Evolutionary conservation across 2,888 invertebrate genomes (phyloP), one percentile per base, ranked within the genome.

Genomic region (Strigamia crassipes): DNA sequence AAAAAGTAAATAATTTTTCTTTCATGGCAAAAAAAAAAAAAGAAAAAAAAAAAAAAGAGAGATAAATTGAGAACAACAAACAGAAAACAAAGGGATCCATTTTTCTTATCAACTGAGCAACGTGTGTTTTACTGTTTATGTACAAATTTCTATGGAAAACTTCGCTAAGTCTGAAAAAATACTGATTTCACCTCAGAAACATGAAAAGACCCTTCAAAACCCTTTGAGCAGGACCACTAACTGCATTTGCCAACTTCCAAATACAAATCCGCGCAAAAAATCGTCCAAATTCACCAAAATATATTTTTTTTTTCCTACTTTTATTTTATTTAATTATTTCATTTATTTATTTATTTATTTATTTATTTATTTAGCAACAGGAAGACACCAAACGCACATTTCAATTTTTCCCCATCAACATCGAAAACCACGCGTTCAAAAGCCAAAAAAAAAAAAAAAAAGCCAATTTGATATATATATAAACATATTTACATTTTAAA

Each of bases 381-480:
- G 56, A 56, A 56, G 56, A 56, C 56, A 21, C 56, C 56, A n/a
- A 56, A 56, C 21, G 56, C n/a, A 56, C 56, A 56, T n/a, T 15
- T 56, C 12, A 42, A 42, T 3, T 56, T 56, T 56, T 5, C 56
- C 56, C 56, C n/a, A 56, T 56, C 9, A 42, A 42, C 42, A 42
- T 13, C 9, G 5, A 42, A 42, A 27, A 27, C 27, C 27, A 27
- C 1, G 27, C 27, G 27, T 27, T 27, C 3, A 1, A 27, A 27
- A 27, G 27, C 27, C 27, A 27, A 27, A 15, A 46, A 46, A 46
- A n/a, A n/a, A 46, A 46, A 46, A 46, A 46, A 46, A 15, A 4
- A 0, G 12, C 12, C 46, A n/a, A 46, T 15, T 46, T 12, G 13
- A 42, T 42, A 13, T 12, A 42, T 12, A 42, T 12, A 12, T 42